phyloP scores from a whole-genome alignment of 2,888 invertebrate genomes.

The Perdita meconis region DNA sequence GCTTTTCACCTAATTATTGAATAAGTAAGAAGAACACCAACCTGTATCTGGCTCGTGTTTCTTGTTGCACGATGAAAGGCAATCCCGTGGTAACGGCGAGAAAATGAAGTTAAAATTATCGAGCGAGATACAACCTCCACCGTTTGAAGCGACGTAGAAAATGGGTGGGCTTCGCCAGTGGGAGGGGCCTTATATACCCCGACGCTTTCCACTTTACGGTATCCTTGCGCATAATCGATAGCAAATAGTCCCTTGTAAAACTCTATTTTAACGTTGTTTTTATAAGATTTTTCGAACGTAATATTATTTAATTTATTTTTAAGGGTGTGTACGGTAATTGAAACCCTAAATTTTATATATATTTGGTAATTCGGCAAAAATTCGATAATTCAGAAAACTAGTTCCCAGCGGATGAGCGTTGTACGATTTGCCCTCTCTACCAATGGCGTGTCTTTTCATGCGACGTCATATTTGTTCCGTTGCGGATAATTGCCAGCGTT shows the following conservation, averaged over 20 bases:
- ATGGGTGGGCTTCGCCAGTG: constrained; percentile 51
- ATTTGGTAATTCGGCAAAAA: not conserved
- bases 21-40: constrained; percentile 75
- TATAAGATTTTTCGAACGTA: not conserved
- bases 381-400: not conserved
- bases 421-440: constrained; percentile 37
- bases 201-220: constrained; percentile 47
- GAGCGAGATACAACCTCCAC: constrained; percentile 73
- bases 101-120: constrained; percentile 36
- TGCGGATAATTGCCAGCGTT: constrained; percentile 46
- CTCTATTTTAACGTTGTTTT: not conserved
- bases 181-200: constrained; percentile 74
- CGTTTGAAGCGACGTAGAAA: constrained; percentile 67
- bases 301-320: not conserved
- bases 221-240: constrained; percentile 70
- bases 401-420: constrained; percentile 40
- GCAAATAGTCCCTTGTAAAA: constrained; percentile 72
- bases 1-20: constrained; percentile 57
- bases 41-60: constrained; percentile 81
- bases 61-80: constrained; percentile 61
- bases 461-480: constrained; percentile 54
- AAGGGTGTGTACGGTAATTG: not conserved
- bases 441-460: constrained; percentile 45
- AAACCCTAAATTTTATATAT: not conserved
- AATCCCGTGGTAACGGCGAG: constrained; percentile 7